phyloP scores from a whole-genome alignment of 2,113 vertebrate species.

The Rafetus swinhoei region DNA sequence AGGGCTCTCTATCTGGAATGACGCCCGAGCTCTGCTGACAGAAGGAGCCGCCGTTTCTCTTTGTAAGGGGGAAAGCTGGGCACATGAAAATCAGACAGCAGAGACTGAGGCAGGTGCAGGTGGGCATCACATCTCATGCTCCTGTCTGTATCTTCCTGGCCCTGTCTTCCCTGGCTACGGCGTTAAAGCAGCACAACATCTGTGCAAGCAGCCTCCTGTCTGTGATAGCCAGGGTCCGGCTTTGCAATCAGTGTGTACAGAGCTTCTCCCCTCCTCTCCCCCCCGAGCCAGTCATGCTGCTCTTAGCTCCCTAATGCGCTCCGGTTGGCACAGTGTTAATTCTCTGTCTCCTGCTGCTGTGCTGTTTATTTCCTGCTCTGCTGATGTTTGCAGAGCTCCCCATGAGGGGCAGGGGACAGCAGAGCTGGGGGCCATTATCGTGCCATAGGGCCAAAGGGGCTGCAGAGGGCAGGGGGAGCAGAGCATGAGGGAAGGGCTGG shows the following conservation, averaged over 20 bases:
- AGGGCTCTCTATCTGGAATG: neutral
- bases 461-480: too few relatives aligned
- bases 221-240: neutral
- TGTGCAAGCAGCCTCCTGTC: accelerated
- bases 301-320: neutral
- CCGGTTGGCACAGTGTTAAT: neutral
- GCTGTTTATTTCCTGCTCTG: neutral
- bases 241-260: neutral
- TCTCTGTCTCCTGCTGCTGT: neutral
- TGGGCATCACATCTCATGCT: neutral
- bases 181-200: accelerated
- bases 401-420: too few relatives aligned
- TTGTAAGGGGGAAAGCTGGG: neutral
- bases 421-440: too few relatives aligned
- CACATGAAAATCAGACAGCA: accelerated
- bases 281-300: neutral
- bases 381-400: neutral
- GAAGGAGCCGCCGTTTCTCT: neutral
- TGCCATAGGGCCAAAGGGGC: too few relatives aligned
- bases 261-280: too few relatives aligned
- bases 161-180: neutral
- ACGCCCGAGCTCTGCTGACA: neutral
- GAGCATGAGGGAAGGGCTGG: too few relatives aligned
- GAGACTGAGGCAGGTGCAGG: accelerated
- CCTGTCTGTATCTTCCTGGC: neutral